These are phyloP conservation scores for Podotricha telesiphe DNA, from an alignment of 2,888 invertebrate species.

Conservation along the genomic window DNA sequence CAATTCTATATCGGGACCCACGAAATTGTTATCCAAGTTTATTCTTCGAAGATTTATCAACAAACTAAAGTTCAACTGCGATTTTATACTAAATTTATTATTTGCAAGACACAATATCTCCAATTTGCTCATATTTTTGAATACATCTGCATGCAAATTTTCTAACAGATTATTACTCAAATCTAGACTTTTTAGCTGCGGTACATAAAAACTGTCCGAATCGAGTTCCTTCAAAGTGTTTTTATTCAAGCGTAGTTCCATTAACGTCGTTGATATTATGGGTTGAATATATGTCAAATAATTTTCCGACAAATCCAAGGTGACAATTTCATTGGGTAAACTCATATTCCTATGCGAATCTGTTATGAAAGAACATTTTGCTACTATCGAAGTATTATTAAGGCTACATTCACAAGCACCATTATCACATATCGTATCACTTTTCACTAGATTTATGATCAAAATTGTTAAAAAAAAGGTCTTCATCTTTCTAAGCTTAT, in stretches of 20 bases:
- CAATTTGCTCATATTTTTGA: constrained; percentile 62
- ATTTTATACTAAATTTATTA: constrained; percentile 66
- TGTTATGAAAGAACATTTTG: constrained; percentile 63
- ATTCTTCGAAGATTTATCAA: constrained; percentile 65
- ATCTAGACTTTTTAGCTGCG: constrained; percentile 63
- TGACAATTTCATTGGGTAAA: constrained; percentile 56
- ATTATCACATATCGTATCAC: constrained; percentile 24
- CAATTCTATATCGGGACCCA: constrained; percentile 60
- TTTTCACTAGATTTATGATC: background rate
- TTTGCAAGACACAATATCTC: constrained; percentile 67
- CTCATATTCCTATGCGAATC: constrained; percentile 43
- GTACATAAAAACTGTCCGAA: constrained; percentile 56
- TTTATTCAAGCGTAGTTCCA: constrained; percentile 57
- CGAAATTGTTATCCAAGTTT: constrained; percentile 67
- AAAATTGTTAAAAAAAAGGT: constrained; percentile 5
- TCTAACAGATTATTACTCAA: constrained; percentile 66
- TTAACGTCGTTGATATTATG: constrained; percentile 57
- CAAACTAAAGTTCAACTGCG: constrained; percentile 63
- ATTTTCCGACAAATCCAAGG: constrained; percentile 64
- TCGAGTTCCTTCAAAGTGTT: constrained; percentile 60
- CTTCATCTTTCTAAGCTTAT: constrained; percentile 10
- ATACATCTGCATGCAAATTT: constrained; percentile 61
- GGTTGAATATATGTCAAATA: constrained; percentile 57
- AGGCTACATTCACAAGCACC: constrained; percentile 33
- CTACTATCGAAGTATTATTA: constrained; percentile 55